Percentiles rank a stretch among this genome's conserved stretches.
Evolutionary conservation across 2,113 vertebrate species (phyloP).

Genomic region (Saguinus midas): DNA sequence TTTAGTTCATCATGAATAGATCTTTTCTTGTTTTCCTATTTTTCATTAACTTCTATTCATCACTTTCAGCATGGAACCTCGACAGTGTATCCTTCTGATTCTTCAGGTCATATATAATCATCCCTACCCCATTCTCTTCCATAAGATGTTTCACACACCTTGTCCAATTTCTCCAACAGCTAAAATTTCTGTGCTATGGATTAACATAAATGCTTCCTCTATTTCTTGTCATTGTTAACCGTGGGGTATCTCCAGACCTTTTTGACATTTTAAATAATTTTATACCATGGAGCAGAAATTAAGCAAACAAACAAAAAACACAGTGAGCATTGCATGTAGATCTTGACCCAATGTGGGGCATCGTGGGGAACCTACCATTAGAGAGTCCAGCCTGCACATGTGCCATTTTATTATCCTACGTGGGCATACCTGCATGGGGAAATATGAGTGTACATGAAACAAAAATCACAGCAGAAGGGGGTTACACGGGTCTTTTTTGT

Average conservation of each 20-base stretch:
- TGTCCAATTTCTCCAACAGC: background rate
- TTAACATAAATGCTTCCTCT: background rate
- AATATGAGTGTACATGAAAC: background rate
- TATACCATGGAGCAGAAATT: background rate
- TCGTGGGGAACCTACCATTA: background rate
- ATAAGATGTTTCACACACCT: background rate
- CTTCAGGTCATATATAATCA: background rate
- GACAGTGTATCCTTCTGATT: background rate
- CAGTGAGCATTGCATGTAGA: background rate
- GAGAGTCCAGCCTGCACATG: background rate
- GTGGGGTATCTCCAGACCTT: background rate
- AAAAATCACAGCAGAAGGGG: background rate
- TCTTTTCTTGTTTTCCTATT: background rate
- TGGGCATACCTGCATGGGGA: too few relatives aligned
- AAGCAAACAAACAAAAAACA: background rate
- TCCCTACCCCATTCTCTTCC: background rate
- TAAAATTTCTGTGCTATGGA: background rate
- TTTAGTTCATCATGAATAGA: background rate
- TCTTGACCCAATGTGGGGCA: background rate
- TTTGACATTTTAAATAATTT: background rate
- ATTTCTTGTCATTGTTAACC: background rate
- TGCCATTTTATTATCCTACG: background rate
- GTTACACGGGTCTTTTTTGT: background rate
- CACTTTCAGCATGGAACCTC: background rate
- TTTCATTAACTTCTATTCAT: background rate